Evolutionary conservation across 1,140 invertebrate species (phyloP).

Genomic region (Diachasma alloeum): DNA sequence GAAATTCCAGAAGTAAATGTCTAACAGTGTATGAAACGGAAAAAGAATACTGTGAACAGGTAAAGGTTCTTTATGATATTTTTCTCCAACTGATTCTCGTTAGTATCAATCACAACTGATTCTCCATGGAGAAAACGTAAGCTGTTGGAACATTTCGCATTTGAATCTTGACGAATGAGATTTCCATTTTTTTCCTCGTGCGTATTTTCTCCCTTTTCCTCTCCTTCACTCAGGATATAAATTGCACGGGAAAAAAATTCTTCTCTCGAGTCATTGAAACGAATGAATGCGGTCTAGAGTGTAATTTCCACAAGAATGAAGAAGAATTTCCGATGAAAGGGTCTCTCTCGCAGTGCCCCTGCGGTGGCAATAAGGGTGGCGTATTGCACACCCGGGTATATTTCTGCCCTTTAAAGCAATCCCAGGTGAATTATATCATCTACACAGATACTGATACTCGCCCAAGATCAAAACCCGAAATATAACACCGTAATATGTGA

Average conservation of each 20-base stretch:
- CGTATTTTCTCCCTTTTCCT: neutral
- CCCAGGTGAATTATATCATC: neutral
- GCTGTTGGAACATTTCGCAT: neutral
- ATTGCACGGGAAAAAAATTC: neutral
- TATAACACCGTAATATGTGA: no score
- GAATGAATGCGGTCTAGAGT: conserved; percentile 8
- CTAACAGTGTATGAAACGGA: neutral
- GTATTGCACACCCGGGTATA: neutral
- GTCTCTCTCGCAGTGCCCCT: neutral
- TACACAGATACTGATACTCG: neutral
- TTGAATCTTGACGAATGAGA: neutral
- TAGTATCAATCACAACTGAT: neutral
- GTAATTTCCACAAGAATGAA: conserved; percentile 11
- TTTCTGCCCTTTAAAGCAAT: neutral
- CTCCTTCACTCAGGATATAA: neutral
- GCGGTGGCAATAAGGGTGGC: neutral
- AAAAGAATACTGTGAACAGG: neutral
- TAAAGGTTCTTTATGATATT: neutral
- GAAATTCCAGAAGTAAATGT: no score
- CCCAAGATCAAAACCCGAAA: no score
- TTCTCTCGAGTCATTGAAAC: conserved; percentile 4
- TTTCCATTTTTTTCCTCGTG: neutral
- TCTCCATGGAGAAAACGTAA: neutral
- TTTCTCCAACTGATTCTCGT: neutral
- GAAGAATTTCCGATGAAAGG: conserved; percentile 17